A percentile compares a stretch with the other conserved stretches of the same genome.
phyloP scores from a whole-genome alignment of 2,888 invertebrate genomes.

The Hypselothyrea guttata region DNA sequence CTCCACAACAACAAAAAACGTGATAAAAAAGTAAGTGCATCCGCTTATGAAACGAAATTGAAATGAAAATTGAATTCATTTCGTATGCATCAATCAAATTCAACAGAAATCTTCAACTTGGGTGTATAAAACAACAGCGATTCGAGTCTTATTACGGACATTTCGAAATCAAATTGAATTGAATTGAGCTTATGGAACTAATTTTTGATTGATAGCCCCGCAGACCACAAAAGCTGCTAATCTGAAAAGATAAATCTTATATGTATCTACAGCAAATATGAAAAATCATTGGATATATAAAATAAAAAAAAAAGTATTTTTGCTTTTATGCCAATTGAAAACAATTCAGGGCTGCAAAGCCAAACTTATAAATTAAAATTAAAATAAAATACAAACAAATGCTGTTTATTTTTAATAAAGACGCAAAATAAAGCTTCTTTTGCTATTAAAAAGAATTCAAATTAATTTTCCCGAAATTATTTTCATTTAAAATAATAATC shows the following conservation, averaged over 20 bases:
- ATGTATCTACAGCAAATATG: not conserved
- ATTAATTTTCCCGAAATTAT: no score
- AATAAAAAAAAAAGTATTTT: no score
- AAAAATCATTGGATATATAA: not conserved
- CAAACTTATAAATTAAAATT: no score
- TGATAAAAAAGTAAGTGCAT: slow-evolving; percentile 66
- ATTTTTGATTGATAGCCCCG: slow-evolving; percentile 72
- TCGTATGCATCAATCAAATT: slow-evolving; percentile 61
- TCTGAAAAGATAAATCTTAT: no score
- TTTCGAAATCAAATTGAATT: slow-evolving; percentile 40
- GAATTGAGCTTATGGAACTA: slow-evolving; percentile 61
- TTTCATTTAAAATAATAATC: no score
- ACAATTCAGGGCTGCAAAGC: no score
- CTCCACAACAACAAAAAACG: slow-evolving; percentile 38
- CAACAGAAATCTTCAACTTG: slow-evolving; percentile 25
- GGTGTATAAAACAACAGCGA: slow-evolving; percentile 12
- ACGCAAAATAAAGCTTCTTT: no score
- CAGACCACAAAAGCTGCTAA: not conserved
- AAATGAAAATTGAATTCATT: slow-evolving; percentile 31
- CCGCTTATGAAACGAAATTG: slow-evolving; percentile 35
- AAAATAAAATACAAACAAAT: no score
- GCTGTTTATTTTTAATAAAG: no score
- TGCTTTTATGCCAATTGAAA: no score
- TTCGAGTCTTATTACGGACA: slow-evolving; percentile 1
- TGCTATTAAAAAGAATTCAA: no score